Percentiles rank a stretch among this genome's conserved stretches.
Evolutionary conservation across 2,888 invertebrate genomes (phyloP).

Genomic region (Rapana venosa): DNA sequence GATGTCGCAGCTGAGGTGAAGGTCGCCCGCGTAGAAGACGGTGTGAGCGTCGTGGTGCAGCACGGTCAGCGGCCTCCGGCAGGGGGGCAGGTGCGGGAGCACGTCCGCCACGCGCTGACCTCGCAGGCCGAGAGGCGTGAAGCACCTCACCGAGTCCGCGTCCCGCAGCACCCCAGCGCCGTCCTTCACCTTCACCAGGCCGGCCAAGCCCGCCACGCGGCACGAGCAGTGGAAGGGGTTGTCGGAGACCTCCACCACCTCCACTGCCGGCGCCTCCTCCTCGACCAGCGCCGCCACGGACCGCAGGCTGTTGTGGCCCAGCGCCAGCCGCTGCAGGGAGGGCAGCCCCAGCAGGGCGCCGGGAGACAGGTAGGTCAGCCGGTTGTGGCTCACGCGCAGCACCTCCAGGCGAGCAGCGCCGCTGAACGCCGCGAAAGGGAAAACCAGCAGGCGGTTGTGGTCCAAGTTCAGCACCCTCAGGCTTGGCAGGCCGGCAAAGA

Average conservation of each 20-base stretch:
- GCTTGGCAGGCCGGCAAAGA: conserved; percentile 53
- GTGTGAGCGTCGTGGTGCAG: conserved; percentile 28
- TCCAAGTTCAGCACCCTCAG: conserved; percentile 55
- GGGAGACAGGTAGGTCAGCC: conserved; percentile 47
- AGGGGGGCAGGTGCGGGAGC: conserved; percentile 51
- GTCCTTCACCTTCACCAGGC: too few relatives aligned
- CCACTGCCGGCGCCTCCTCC: conserved; percentile 41
- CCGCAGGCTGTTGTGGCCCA: conserved; percentile 53
- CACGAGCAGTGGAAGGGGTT: conserved; percentile 73
- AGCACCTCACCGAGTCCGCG: conserved; percentile 53
- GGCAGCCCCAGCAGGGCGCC: conserved; percentile 38
- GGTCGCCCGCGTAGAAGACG: conserved; percentile 48
- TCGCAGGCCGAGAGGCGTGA: conserved; percentile 51
- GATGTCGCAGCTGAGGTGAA: conserved; percentile 60
- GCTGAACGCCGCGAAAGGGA: conserved; percentile 56
- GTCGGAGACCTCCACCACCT: conserved; percentile 50
- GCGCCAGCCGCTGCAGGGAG: conserved; percentile 45
- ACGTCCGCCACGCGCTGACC: conserved; percentile 55
- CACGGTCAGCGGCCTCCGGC: conserved; percentile 53
- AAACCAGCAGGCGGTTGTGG: conserved; percentile 53
- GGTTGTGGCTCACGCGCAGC: conserved; percentile 62
- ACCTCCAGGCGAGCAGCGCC: conserved; percentile 52
- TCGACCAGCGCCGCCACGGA: conserved; percentile 49
- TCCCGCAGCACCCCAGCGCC: conserved; percentile 50
- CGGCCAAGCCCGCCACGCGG: conserved; percentile 52